Evolutionary conservation across 2,888 invertebrate genomes (phyloP), one percentile per base, ranked within the genome.

Genomic region (Nipponacmea schrenckii): DNA sequence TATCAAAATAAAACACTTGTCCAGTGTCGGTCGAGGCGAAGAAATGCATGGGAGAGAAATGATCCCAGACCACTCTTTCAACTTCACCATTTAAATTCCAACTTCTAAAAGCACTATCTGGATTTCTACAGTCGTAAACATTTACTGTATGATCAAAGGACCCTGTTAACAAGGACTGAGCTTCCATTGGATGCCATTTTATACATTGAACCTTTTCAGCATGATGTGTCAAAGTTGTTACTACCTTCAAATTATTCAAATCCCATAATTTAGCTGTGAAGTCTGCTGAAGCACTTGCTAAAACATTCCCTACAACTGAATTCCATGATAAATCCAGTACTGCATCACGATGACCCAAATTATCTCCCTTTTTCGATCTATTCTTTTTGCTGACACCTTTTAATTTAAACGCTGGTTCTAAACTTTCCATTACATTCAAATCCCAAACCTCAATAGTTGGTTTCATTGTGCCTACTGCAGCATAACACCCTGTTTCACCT

Each of bases 401-500:
- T 39, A 98, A 91, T 80, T 92, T 93, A 86, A 94, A 94, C 0
- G 94, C 94, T 0, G 98, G 96, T 85, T 96, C 96, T 62, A 97
- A 90, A 72, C 94, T 93, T 86, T 98, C 96, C 78, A 97, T 93
- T 73, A 98, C 92, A 89, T 98, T 98, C 63, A 98, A 89, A 89
- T 98, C 97, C 97, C 98, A 99, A n/a, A 98, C 93, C 82, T 96
- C 94, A 71, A 98, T 97, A 62, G 94, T 92, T 0, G 96, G 94
- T 76, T 94, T 93, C 96, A 98, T 97, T 48, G 94, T 94, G 15
- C 97, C 98, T 72, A 98, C 92, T 0, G 97, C 98, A 81, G 96
- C 94, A 81, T 96, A 92, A 89, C 96, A 98, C 3, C n/a, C n/a
- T 0, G n/a, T 44, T 24, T 63, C 63, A 81, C 84, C 83, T 75